These are phyloP conservation scores for Aleadryas rufinucha DNA, from an alignment of 2,113 vertebrate species.

Conservation along the genomic window DNA sequence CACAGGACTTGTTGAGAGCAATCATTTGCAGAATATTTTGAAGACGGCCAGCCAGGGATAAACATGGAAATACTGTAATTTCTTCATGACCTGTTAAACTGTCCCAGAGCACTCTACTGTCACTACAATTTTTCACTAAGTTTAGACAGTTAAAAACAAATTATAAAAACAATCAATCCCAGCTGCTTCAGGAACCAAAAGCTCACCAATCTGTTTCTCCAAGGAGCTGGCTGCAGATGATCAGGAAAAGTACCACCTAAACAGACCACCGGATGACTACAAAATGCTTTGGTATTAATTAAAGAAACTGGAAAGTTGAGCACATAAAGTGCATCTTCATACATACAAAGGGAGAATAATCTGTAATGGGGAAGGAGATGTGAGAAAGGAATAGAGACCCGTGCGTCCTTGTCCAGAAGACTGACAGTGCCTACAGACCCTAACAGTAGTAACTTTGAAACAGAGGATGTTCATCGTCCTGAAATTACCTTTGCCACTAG, in stretches of 20 bases:
- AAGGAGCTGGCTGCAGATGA: background rate
- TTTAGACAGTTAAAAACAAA: background rate
- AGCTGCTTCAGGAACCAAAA: background rate
- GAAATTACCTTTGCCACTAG: background rate
- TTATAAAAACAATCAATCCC: background rate
- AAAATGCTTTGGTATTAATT: background rate
- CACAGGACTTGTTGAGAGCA: background rate
- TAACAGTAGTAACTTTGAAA: background rate
- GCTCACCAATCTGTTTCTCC: background rate
- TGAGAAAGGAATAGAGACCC: background rate
- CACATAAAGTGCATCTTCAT: background rate
- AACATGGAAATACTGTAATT: background rate
- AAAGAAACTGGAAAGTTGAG: background rate
- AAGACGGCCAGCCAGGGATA: background rate
- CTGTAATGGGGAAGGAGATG: background rate
- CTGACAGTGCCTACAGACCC: background rate
- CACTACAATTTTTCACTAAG: background rate
- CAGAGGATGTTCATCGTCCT: background rate
- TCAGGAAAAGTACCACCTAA: background rate
- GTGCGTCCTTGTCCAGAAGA: background rate
- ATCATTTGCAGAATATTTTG: background rate
- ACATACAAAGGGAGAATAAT: background rate
- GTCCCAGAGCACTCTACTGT: background rate
- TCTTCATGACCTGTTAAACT: background rate
- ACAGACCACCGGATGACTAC: accelerated